Base-by-base conservation (phyloP, 2,797 vertebrate species). In the Pseudochirops corinnae region DNA sequence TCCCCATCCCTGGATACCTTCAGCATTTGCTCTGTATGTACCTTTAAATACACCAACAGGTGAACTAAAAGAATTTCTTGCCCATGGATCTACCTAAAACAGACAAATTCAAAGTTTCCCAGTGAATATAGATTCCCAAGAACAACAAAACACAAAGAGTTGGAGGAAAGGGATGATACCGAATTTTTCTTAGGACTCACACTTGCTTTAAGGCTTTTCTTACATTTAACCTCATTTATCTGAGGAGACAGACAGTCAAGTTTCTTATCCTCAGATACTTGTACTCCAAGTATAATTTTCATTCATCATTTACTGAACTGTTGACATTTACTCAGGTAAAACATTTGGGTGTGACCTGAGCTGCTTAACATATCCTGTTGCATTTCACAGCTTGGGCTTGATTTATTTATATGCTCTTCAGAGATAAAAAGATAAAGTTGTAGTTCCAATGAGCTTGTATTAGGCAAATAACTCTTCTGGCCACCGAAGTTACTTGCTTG, bases 171-270 rank as follows among this genome's bases (percentile, higher is more conserved):
- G 62, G 5, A 67, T 16, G 33, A n/a, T 0, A 91, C 46, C 94
- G n/a, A 56, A 93, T 90, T 96, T 97, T 50, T 21, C 33, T 96
- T 92, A 93, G 93, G 52, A 93, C 92, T 53, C 74, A 94, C 13
- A 87, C 16, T 26, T 95, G 4, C 55, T 95, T 94, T 94, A n/a
- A n/a, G n/a, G n/a, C 21, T 67, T 31, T 94, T 31, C 93, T 92
- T 96, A 90, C 56, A 55, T 1, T 94, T 62, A 90, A 67, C 3
- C 0, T 82, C 46, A 90, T 46, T 91, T 24, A n/a, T 96, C 82
- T 94, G 52, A 46, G 90, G 93, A 55, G 95, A 55, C 62, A 58
- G 14, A 10, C 56, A 21, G 67, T 91, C 95, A 91, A 26, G 53
- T 90, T 53, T 93, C 74, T 94, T 67, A 56, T 52, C 92, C 94